Base-by-base conservation (phyloP, 30 jellyfish, hydroid and myxozoan genomes). In the Pelagia noctiluca region DNA sequence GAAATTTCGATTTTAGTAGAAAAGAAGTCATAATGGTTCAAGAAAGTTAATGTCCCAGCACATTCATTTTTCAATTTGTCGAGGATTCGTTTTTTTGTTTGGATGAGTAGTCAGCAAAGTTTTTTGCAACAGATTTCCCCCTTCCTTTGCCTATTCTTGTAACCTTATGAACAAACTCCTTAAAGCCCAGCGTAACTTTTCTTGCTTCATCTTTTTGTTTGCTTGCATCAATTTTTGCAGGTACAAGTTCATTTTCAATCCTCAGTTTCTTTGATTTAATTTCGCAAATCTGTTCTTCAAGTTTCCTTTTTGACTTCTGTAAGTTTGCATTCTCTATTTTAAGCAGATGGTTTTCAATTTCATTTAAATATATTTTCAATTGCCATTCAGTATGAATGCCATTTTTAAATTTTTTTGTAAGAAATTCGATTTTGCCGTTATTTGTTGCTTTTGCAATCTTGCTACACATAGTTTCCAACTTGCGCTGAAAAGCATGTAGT, bases 1-100 rank as follows among this genome's bases (percentile, higher is more conserved):
- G 7, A 29, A 19, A 35, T 5, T 75, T 75, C 76, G 0, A 75
- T 76, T 75, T 52, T 75, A 19, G 79, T 75, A 8, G 87, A 33
- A 28, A 12, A 26, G 34, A 75, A 53, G 37, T 2, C 69, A 33
- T 50, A 75, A 2, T 5, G 26, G 22, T 24, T 60, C 29, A 50
- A 32, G 50, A 75, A 75, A 34, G 54, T 10, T 7, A 75, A 34
- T 47, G 33, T 48, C 3, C 21, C 33, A 5, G n/a, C 37, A 47
- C 84, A 46, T 34, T 75, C 60, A 12, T 50, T 1, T 3, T 16
- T 18, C 22, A 66, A 66, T 32, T 33, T 32, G 22, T 66, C 24
- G 32, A 10, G 23, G 12, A 66, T 26, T 28, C 57, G 16, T 2
- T 66, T 33, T 34, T 66, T 32, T 66, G 79, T 19, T 66, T 66